Evolutionary conservation across 2,797 vertebrate species (phyloP), one percentile per base, ranked within the genome.

Genomic region (Fistularia tabacaria): DNA sequence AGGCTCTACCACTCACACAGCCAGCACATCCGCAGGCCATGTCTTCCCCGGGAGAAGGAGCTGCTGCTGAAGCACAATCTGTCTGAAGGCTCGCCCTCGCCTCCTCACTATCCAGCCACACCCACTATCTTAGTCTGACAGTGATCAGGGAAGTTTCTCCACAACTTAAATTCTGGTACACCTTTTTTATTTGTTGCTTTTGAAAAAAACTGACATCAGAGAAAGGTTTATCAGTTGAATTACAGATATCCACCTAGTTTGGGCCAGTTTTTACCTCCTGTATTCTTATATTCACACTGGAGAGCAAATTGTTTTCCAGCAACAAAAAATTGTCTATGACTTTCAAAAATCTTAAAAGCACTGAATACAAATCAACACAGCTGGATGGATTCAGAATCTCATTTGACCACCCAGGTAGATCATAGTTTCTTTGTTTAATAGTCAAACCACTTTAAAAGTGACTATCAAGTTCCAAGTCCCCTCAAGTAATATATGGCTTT

Each of bases 1-100:
- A 85, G 91, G 15, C 89, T 93, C 39, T 92, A 91, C 71, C 87
- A 92, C 76, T 92, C 90, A 41, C 90, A 93, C 79, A 91, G 86
- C 57, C 87, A 90, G 82, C 80, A 91, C 71, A 86, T 91, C 58
- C 81, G 66, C 0, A 47, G 88, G 6, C 89, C 88, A 0, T 92
- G 91, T 72, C 81, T 91, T n/a, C 77, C 81, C 69, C 51, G 90
- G 42, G 91, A 92, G 74, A 92, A 92, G 74, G 90, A 92, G 68
- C 69, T 91, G 55, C 88, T 92, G 57, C 71, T 92, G 49, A 82
- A 80, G 39, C 56, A 84, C 64, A 70, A 74, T 38, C 73, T 63
- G 0, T 75, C 79, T 1, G 85, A 85, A n/a, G 58, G 69, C 50
- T 79, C 84, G 14, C 71, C 83, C 8, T 71, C 85, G 0, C 85